Percentiles rank a stretch among this genome's conserved stretches.
phyloP scores from a whole-genome alignment of 2,888 invertebrate genomes.

The Strigamia maritima region DNA sequence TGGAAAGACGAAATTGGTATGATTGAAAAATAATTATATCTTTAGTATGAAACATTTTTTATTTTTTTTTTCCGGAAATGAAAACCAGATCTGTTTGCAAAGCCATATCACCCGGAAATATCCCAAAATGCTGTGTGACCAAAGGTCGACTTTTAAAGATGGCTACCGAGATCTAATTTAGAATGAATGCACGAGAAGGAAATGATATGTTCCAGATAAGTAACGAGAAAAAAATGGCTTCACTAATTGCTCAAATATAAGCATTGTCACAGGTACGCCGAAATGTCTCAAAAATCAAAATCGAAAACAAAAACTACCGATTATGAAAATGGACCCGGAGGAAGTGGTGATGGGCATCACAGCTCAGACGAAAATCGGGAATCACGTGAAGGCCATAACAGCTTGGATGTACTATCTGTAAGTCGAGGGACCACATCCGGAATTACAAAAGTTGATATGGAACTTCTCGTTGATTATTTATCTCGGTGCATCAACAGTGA shows the following conservation, averaged over 20 bases:
- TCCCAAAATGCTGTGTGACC: no score
- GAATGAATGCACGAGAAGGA: not conserved
- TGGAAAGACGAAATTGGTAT: no score
- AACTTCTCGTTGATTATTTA: not conserved
- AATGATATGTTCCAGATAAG: not conserved
- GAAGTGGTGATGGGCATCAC: not conserved
- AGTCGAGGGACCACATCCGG: not conserved
- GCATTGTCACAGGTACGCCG: not conserved
- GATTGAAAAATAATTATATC: no score
- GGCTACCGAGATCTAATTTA: no score
- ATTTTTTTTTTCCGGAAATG: no score
- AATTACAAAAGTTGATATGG: not conserved
- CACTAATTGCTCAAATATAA: not conserved
- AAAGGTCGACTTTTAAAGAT: no score
- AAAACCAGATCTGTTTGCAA: no score
- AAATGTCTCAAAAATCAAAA: not conserved
- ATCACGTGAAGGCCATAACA: no score
- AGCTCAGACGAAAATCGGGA: no score
- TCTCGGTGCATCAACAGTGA: constrained; percentile 38
- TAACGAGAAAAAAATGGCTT: not conserved
- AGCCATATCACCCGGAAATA: no score
- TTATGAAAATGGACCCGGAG: not conserved
- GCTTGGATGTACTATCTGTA: no score
- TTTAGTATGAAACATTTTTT: no score
- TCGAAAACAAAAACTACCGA: not conserved